These are phyloP conservation scores for Tryphoninae sp. DNA, from an alignment of 2,888 invertebrate species.

Conservation along the genomic window DNA sequence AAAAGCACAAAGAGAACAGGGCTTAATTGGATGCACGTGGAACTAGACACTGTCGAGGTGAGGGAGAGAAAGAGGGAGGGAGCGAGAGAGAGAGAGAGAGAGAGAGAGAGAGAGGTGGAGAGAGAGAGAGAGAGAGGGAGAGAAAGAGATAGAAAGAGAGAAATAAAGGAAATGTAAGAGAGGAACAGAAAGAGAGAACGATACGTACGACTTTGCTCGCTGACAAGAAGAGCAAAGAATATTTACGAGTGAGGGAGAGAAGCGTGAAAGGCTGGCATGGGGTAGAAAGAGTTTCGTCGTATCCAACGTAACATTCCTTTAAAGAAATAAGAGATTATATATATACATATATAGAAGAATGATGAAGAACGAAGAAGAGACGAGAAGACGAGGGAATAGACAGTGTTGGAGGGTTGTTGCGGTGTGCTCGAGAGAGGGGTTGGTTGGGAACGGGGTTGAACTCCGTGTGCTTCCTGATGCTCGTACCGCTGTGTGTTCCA, in stretches of 20 bases:
- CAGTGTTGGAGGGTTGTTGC: conserved; percentile 46
- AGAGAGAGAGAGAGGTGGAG: background rate
- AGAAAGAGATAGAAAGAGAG: background rate
- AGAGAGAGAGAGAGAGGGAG: conserved; percentile 4
- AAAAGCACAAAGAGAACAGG: conserved; percentile 59
- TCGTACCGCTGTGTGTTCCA: conserved; percentile 53
- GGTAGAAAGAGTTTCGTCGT: conserved; percentile 57
- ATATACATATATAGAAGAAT: conserved; percentile 41
- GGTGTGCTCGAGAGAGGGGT: conserved; percentile 42
- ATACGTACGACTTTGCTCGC: conserved; percentile 27
- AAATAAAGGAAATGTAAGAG: conserved; percentile 23
- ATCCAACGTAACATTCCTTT: conserved; percentile 61
- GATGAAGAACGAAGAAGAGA: conserved; percentile 41
- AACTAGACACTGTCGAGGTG: conserved; percentile 56
- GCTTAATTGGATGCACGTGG: conserved; percentile 67
- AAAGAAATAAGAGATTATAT: conserved; percentile 57
- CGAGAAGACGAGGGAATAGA: conserved; percentile 27
- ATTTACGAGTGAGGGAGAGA: conserved; percentile 32
- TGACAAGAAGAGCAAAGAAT: conserved; percentile 49
- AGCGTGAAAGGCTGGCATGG: background rate
- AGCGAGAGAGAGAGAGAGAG: background rate
- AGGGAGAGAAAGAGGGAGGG: conserved; percentile 23
- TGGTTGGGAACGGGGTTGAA: conserved; percentile 52
- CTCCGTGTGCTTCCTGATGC: conserved; percentile 40
- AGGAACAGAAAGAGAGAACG: conserved; percentile 25